Evolutionary conservation across 1,140 invertebrate species (phyloP).

Genomic region (Anastatus disparis): DNA sequence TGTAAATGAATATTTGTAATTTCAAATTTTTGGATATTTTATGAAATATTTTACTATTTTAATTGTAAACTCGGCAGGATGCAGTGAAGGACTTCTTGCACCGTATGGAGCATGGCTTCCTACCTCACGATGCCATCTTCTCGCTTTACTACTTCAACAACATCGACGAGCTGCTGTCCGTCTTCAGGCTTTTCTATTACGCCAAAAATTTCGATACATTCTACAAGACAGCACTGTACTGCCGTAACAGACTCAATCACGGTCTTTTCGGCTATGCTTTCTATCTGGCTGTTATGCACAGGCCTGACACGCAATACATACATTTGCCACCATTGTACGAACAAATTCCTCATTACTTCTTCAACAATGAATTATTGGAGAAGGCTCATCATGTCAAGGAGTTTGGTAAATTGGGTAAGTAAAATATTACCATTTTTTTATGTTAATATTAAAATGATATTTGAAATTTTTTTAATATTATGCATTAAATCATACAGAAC

Average conservation of each 20-base stretch:
- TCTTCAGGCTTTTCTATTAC: conserved; percentile 71
- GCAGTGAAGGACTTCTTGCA: conserved; percentile 56
- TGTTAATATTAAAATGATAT: too few relatives aligned
- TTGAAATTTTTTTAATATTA: too few relatives aligned
- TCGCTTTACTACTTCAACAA: conserved; percentile 63
- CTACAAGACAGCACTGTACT: conserved; percentile 73
- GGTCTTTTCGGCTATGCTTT: conserved; percentile 73
- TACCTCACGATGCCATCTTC: conserved; percentile 65
- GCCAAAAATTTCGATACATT: conserved; percentile 75
- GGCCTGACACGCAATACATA: conserved; percentile 70
- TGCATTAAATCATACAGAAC: too few relatives aligned
- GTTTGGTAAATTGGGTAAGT: conserved; percentile 28
- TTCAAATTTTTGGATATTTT: too few relatives aligned
- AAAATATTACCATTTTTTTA: too few relatives aligned
- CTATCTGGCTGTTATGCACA: conserved; percentile 70
- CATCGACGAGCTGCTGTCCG: conserved; percentile 66
- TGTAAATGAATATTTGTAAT: background rate
- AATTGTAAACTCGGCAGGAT: conserved; percentile 39
- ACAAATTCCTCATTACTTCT: conserved; percentile 73
- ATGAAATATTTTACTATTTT: too few relatives aligned
- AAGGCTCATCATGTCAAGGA: conserved; percentile 68
- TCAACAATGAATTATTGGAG: conserved; percentile 69
- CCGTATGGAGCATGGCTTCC: conserved; percentile 57
- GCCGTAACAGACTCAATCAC: conserved; percentile 72
- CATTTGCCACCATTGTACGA: conserved; percentile 75